Percentiles rank a stretch among this genome's conserved stretches.
Evolutionary conservation across 2,113 vertebrate genomes (phyloP).

Genomic region (Polypterus senegalus): DNA sequence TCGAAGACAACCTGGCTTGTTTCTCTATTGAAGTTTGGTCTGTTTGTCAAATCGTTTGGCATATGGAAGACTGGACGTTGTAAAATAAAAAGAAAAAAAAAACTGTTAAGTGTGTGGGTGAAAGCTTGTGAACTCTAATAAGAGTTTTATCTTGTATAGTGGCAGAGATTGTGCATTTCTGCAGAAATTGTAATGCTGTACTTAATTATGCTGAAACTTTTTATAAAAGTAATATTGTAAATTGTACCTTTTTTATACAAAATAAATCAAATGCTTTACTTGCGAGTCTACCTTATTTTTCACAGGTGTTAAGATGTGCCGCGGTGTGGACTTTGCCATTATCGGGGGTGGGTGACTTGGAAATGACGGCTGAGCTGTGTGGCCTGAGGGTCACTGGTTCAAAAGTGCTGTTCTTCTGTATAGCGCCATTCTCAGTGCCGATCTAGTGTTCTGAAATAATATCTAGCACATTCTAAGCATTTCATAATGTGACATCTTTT

Average conservation of each 20-base stretch:
- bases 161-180: conserved; percentile 84
- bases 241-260: conserved; percentile 94
- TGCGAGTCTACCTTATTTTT: conserved; percentile 21
- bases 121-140: conserved; percentile 81
- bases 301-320: too few species aligned
- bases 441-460: too few species aligned
- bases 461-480: too few species aligned
- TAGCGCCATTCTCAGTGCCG: too few species aligned
- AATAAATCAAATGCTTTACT: conserved; percentile 94
- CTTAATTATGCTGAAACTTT: conserved; percentile 98
- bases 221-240: conserved; percentile 99
- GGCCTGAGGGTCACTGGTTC: too few species aligned
- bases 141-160: conserved; percentile 92
- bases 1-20: conserved; percentile 76
- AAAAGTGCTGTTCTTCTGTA: too few species aligned
- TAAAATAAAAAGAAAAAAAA: conserved; percentile 31
- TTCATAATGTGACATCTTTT: too few species aligned
- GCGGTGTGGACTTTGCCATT: too few species aligned
- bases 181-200: conserved; percentile 94
- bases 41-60: conserved; percentile 75
- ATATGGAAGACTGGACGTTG: conserved; percentile 80
- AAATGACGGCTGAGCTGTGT: too few species aligned
- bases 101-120: conserved; percentile 59
- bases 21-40: conserved; percentile 72
- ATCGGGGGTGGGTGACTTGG: too few species aligned